These are phyloP conservation scores for Poecilia wingei DNA, from an alignment of 2,797 vertebrate species.

Conservation along the genomic window DNA sequence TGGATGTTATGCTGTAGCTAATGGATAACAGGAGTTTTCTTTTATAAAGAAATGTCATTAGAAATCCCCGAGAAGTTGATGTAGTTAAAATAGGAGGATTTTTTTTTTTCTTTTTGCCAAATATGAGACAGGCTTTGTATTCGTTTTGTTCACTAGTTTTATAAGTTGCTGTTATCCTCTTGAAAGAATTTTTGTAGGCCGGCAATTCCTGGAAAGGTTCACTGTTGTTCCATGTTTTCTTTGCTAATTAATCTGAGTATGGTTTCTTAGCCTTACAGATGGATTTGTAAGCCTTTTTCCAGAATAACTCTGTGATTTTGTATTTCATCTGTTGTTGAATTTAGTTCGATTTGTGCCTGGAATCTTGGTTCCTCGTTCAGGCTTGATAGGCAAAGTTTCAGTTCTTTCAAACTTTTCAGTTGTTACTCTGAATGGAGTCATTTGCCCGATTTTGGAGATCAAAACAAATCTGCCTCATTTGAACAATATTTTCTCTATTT, in stretches of 20 bases:
- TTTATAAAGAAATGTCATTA: no score
- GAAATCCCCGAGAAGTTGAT: neutral
- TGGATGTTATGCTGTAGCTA: neutral
- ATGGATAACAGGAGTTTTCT: neutral
- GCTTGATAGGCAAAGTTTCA: neutral
- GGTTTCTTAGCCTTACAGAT: neutral
- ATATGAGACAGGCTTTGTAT: neutral
- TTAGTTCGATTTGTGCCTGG: neutral
- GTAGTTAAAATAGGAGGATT: neutral
- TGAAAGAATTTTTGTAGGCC: neutral
- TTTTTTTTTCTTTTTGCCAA: neutral
- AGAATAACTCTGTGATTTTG: neutral
- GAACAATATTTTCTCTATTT: neutral
- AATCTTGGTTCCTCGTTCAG: neutral
- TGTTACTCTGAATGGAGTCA: neutral
- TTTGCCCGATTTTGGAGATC: neutral
- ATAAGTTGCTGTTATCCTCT: neutral
- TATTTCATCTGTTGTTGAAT: neutral
- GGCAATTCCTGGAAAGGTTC: neutral
- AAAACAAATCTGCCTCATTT: neutral
- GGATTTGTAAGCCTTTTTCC: neutral
- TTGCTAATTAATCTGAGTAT: neutral
- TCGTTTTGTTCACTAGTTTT: neutral
- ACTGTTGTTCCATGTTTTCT: neutral
- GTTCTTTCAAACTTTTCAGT: neutral